A percentile compares a stretch with the other conserved stretches of the same genome.
Evolutionary conservation across 2,113 vertebrate species (phyloP).

Genomic region (Colossoma macropomum): DNA sequence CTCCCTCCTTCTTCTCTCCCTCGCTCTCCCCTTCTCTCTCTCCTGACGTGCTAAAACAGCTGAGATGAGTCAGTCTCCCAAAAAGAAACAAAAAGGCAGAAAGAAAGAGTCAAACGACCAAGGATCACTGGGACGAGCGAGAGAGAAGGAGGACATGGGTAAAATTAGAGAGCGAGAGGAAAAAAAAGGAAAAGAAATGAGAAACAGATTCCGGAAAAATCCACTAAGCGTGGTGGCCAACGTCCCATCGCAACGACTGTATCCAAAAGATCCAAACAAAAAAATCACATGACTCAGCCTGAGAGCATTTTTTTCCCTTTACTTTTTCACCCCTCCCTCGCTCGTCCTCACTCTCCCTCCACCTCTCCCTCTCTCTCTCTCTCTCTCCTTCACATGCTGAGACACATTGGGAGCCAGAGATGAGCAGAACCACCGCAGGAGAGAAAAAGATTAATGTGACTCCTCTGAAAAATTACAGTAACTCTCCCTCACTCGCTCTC

Average conservation of each 20-base stretch:
- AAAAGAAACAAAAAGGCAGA: constrained; percentile 39
- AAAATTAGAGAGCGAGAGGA: constrained; percentile 51
- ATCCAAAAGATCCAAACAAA: constrained; percentile 56
- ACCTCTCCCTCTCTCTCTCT: constrained; percentile 25
- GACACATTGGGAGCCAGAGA: constrained; percentile 72
- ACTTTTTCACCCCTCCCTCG: constrained; percentile 31
- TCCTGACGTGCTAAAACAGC: constrained; percentile 27
- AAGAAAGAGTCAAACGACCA: background rate
- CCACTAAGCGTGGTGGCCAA: constrained; percentile 61
- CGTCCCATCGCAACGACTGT: constrained; percentile 62
- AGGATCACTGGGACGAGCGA: background rate
- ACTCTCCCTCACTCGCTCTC: constrained; percentile 2
- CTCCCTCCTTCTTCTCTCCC: constrained; percentile 1
- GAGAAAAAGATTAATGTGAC: constrained; percentile 28
- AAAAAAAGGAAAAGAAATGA: constrained; percentile 44
- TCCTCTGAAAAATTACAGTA: constrained; percentile 26
- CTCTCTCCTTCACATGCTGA: constrained; percentile 72
- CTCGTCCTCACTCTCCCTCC: constrained; percentile 57
- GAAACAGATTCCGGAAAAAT: constrained; percentile 63
- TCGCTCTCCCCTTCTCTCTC: constrained; percentile 11
- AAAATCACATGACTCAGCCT: constrained; percentile 69
- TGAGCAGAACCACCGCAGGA: constrained; percentile 60
- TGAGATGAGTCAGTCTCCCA: constrained; percentile 65
- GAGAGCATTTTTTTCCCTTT: constrained; percentile 64
- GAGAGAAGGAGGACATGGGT: constrained; percentile 42